Conservation (phyloP, 2,797 vertebrate species). For the Vipera ursinii region DNA sequence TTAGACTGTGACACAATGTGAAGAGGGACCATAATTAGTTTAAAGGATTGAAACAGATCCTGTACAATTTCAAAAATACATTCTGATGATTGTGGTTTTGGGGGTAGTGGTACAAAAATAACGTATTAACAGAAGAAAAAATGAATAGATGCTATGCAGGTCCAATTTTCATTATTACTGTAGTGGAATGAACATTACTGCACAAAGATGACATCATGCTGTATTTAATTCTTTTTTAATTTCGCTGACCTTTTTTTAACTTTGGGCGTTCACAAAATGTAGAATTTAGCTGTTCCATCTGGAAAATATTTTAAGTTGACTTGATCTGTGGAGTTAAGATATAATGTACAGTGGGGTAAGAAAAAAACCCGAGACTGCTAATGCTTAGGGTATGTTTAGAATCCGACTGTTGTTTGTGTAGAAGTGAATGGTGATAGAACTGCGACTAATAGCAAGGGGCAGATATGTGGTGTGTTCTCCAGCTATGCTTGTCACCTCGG, state of each 20-base stretch:
- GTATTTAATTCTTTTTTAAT: slow-evolving; percentile 25
- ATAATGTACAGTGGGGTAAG: slow-evolving; percentile 61
- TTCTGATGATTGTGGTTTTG: neutral
- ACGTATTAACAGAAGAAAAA: neutral
- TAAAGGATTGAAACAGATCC: neutral
- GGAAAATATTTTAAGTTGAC: slow-evolving; percentile 70
- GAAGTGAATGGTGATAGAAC: slow-evolving; percentile 41
- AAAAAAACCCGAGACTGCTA: slow-evolving; percentile 37
- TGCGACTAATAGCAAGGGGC: slow-evolving; percentile 42
- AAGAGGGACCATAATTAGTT: neutral
- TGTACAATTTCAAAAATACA: neutral
- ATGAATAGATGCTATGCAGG: neutral
- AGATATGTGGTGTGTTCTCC: slow-evolving; percentile 37
- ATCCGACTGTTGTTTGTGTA: slow-evolving; percentile 48
- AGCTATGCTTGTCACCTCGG: slow-evolving; percentile 48
- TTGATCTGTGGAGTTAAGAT: slow-evolving; percentile 63
- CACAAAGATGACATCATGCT: slow-evolving; percentile 42
- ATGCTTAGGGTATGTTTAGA: slow-evolving; percentile 44
- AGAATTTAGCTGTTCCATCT: slow-evolving; percentile 66
- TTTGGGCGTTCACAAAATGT: slow-evolving; percentile 62
- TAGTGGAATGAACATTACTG: slow-evolving; percentile 36
- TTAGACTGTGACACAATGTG: neutral
- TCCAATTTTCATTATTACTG: slow-evolving; percentile 14
- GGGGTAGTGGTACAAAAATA: neutral
- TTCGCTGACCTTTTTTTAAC: slow-evolving; percentile 65